Evolutionary conservation across 2,888 invertebrate genomes (phyloP).

Genomic region (Eurois occulta): DNA sequence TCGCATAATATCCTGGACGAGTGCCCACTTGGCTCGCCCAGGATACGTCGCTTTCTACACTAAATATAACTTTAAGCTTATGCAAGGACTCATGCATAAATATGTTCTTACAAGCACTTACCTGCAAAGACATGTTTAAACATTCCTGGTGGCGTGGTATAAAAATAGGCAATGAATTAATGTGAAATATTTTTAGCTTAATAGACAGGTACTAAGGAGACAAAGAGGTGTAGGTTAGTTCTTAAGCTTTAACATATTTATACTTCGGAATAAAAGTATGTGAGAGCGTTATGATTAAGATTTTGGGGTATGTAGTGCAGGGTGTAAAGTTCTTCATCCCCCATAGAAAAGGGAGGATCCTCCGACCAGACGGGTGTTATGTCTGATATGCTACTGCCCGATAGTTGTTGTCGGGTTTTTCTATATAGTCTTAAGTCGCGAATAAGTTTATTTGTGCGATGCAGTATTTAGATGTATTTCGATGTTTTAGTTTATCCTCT

Average conservation of each 20-base stretch:
- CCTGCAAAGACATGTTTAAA: conserved; percentile 41
- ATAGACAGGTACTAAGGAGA: not conserved
- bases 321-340: too few species aligned
- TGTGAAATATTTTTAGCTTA: conserved; percentile 17
- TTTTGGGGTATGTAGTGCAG: too few species aligned
- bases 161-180: conserved; percentile 26
- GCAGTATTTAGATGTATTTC: too few species aligned
- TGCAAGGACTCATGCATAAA: conserved; percentile 52
- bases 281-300: too few species aligned
- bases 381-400: too few species aligned
- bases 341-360: too few species aligned
- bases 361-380: too few species aligned
- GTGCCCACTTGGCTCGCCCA: conserved; percentile 64
- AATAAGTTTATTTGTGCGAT: too few species aligned
- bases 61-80: conserved; percentile 60
- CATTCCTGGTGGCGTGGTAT: conserved; percentile 26
- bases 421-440: too few species aligned
- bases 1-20: conserved; percentile 58
- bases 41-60: conserved; percentile 56
- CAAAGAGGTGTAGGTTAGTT: not conserved
- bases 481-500: too few species aligned
- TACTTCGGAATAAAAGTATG: not conserved
- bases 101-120: conserved; percentile 43
- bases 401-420: too few species aligned
- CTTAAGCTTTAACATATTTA: not conserved